Percentiles rank a stretch among this genome's conserved stretches.
Conservation (phyloP, 1,140 invertebrate species). For the Achroia grisella region DNA sequence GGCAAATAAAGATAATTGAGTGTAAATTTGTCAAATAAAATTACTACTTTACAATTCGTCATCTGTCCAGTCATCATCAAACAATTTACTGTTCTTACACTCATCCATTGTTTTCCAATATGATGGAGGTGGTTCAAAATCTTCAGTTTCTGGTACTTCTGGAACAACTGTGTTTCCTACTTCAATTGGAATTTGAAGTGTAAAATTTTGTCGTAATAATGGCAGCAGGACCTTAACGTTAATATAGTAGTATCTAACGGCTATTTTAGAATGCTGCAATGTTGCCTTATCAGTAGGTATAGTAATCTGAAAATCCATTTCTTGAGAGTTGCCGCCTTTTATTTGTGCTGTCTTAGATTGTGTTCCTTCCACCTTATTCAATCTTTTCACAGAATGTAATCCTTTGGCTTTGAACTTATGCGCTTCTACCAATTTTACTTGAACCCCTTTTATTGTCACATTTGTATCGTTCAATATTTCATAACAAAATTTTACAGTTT, state of each 20-base stretch:
- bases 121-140: background rate
- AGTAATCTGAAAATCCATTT: background rate
- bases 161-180: slow-evolving; percentile 1
- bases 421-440: slow-evolving; percentile 6
- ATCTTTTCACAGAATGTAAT: too few species aligned
- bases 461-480: slow-evolving; percentile 6
- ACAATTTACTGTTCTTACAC: background rate
- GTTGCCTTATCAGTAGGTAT: background rate
- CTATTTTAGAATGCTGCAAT: slow-evolving; percentile 1
- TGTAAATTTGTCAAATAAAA: too few species aligned
- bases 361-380: slow-evolving; percentile 1
- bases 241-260: slow-evolving; percentile 2
- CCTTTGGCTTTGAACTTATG: background rate
- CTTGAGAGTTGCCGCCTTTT: slow-evolving; percentile 3
- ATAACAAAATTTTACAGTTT: slow-evolving; percentile 2
- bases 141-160: too few species aligned
- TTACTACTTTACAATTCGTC: too few species aligned
- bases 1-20: too few species aligned
- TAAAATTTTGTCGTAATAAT: slow-evolving; percentile 1
- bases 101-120: slow-evolving; percentile 4
- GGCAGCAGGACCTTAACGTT: slow-evolving; percentile 1
- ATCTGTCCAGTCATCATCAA: background rate
- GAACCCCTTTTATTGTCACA: slow-evolving; percentile 1
- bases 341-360: slow-evolving; percentile 1
- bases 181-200: slow-evolving; percentile 6